Conservation (phyloP, 2,888 invertebrate species). For the Trichopoda pennipes region DNA sequence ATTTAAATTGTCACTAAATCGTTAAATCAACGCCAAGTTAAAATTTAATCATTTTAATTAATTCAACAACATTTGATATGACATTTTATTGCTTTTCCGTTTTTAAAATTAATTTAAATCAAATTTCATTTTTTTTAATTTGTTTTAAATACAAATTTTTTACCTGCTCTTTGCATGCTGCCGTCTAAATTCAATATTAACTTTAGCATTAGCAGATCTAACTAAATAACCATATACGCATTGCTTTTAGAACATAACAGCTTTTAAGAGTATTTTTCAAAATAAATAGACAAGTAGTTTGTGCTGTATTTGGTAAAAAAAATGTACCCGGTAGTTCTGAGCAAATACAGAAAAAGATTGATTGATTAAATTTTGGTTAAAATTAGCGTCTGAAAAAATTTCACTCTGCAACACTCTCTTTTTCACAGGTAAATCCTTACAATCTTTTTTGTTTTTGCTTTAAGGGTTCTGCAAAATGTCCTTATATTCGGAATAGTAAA, state of each 20-base stretch:
- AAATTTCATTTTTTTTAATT: background rate
- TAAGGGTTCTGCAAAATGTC: too few relatives aligned
- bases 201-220: conserved; percentile 11
- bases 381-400: background rate
- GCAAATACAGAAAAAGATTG: background rate
- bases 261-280: conserved; percentile 28
- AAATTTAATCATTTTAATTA: conserved; percentile 59
- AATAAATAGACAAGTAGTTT: conserved; percentile 45
- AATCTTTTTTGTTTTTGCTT: too few relatives aligned
- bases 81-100: conserved; percentile 42
- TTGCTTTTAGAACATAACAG: background rate
- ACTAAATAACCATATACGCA: conserved; percentile 31
- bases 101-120: conserved; percentile 21
- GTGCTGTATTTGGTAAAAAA: background rate
- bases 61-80: conserved; percentile 54
- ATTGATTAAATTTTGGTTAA: too few relatives aligned
- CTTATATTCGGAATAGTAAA: too few relatives aligned
- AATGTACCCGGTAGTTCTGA: background rate
- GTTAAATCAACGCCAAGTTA: conserved; percentile 50
- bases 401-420: background rate
- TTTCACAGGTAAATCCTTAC: background rate
- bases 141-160: conserved; percentile 35
- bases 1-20: conserved; percentile 26
- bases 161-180: conserved; percentile 10
- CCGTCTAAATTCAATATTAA: background rate